Percentiles rank a stretch among this genome's conserved stretches.
Evolutionary conservation across 2,797 vertebrate species (phyloP).

Genomic region (Acipenser ruthenus): DNA sequence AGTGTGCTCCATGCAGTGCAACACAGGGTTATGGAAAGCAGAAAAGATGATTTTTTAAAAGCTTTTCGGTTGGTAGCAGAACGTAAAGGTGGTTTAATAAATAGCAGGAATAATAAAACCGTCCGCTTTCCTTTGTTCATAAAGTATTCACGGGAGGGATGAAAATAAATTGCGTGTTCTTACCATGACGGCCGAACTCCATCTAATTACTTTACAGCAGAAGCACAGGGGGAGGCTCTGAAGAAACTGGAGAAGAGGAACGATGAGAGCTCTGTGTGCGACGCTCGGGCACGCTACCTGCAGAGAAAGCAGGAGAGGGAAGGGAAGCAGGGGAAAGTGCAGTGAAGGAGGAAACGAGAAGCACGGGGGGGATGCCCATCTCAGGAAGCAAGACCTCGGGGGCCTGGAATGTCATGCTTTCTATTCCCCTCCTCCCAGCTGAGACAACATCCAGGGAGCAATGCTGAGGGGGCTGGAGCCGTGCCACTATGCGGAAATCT

Average conservation of each 20-base stretch:
- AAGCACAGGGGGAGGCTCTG: conserved; percentile 32
- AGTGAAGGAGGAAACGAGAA: conserved; percentile 17
- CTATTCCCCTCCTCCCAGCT: not conserved
- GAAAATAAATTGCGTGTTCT: too few relatives aligned
- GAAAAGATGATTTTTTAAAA: too few relatives aligned
- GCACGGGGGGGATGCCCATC: not conserved
- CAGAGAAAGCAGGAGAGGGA: conserved; percentile 55
- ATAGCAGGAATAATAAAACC: too few relatives aligned
- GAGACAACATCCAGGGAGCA: not conserved
- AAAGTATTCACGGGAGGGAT: too few relatives aligned
- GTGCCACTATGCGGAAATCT: not conserved
- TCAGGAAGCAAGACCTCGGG: not conserved
- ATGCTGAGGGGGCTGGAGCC: not conserved
- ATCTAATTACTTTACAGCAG: conserved; percentile 27
- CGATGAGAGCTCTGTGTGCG: conserved; percentile 55
- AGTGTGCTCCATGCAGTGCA: too few relatives aligned
- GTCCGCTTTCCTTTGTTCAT: too few relatives aligned
- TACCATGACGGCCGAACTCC: too few relatives aligned
- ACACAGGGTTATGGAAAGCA: too few relatives aligned
- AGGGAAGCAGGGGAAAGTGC: not conserved
- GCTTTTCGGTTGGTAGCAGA: too few relatives aligned
- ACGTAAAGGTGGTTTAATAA: too few relatives aligned
- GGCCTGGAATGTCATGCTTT: not conserved
- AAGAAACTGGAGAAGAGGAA: conserved; percentile 64
- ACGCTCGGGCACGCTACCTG: conserved; percentile 71